phyloP scores from a whole-genome alignment of 2,113 vertebrate genomes.

The Propithecus coquereli region DNA sequence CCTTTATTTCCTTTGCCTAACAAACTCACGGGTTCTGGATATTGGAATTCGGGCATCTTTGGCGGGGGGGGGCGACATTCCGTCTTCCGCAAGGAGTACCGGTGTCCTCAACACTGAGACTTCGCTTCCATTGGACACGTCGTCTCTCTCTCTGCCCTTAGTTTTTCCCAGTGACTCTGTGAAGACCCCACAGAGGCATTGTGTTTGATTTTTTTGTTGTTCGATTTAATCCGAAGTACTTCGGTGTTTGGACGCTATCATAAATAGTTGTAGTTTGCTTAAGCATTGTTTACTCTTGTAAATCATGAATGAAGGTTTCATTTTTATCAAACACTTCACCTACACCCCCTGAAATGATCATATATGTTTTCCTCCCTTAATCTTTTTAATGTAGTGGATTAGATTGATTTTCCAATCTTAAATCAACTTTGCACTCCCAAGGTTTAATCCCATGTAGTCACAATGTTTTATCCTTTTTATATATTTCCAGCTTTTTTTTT shows the following conservation, averaged over 20 bases:
- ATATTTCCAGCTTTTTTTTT: neutral
- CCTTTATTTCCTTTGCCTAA: neutral
- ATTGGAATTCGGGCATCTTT: accelerated
- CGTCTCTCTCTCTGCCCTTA: neutral
- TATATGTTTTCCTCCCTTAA: neutral
- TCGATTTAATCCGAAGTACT: neutral
- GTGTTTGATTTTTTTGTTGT: neutral
- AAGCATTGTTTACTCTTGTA: neutral
- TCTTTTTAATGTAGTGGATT: neutral
- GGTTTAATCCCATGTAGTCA: neutral
- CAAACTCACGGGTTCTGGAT: neutral
- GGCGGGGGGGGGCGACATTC: no score
- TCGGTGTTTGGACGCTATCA: neutral
- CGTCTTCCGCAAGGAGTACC: neutral
- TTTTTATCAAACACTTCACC: neutral
- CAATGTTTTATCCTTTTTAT: neutral
- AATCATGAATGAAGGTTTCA: neutral
- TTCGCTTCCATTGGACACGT: neutral
- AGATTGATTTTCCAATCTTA: neutral
- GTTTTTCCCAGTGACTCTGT: neutral
- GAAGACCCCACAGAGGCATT: neutral
- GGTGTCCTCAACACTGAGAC: neutral
- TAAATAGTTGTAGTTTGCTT: neutral
- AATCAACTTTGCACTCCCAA: neutral
- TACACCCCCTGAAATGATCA: neutral